Evolutionary conservation across 2,113 vertebrate species (phyloP).

Genomic region (Salvelinus alpinus): DNA sequence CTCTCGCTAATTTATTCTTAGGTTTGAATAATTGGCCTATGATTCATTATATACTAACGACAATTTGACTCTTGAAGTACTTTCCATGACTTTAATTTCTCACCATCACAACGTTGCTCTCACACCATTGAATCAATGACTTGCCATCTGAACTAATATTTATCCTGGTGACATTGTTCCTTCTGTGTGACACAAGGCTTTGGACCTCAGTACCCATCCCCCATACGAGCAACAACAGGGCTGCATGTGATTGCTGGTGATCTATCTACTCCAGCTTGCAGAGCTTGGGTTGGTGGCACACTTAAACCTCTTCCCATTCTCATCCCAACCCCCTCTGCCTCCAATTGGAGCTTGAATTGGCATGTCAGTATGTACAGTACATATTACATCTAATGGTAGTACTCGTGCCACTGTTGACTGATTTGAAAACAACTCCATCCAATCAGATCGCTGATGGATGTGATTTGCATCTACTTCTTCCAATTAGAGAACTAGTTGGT

Average conservation of each 20-base stretch:
- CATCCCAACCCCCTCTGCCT: constrained; percentile 21
- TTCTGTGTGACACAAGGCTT: constrained; percentile 33
- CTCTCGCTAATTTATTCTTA: too few relatives aligned
- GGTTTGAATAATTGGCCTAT: too few relatives aligned
- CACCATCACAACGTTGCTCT: too few relatives aligned
- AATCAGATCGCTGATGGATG: constrained; percentile 11
- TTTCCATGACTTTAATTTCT: too few relatives aligned
- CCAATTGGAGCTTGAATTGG: not conserved
- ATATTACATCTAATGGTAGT: constrained; percentile 33
- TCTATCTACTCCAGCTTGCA: not conserved
- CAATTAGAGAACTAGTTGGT: constrained; percentile 38
- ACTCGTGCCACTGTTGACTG: constrained; percentile 30
- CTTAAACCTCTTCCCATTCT: too few relatives aligned
- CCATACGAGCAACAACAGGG: constrained; percentile 4
- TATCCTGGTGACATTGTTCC: not conserved
- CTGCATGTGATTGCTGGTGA: constrained; percentile 15
- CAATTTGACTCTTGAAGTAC: too few relatives aligned
- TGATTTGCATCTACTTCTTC: constrained; percentile 4
- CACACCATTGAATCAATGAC: not conserved
- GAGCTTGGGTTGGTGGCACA: constrained; percentile 16
- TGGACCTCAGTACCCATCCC: constrained; percentile 17
- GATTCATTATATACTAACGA: too few relatives aligned
- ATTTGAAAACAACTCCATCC: not conserved
- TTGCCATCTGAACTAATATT: not conserved
- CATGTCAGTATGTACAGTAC: not conserved